phyloP scores from a whole-genome alignment of 92 coral and sea anemone species.

The Phymanthus crucifer region DNA sequence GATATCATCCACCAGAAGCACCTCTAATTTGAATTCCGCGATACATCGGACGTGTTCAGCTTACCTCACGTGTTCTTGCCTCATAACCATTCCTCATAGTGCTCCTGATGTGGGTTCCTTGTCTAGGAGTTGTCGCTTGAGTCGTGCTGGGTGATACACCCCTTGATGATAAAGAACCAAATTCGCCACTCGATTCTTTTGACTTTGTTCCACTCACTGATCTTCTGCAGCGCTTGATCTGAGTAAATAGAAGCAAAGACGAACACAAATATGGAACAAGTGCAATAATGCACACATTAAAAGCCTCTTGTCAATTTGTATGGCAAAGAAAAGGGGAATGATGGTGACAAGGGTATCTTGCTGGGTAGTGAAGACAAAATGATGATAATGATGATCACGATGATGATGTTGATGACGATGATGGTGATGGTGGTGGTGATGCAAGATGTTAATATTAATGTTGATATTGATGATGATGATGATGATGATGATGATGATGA shows the following conservation, averaged over 20 bases:
- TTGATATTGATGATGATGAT: background rate
- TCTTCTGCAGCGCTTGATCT: conserved; percentile 30
- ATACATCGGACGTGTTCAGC: background rate
- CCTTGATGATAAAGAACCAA: conserved; percentile 8
- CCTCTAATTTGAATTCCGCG: background rate
- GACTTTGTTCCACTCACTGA: conserved; percentile 19
- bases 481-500: background rate
- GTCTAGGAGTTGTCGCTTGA: background rate
- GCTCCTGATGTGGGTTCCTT: background rate
- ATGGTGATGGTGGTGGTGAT: no score
- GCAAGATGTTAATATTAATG: background rate
- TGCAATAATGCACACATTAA: no score
- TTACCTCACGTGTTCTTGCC: background rate
- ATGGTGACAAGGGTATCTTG: no score
- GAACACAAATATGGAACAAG: no score
- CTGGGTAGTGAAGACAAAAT: no score
- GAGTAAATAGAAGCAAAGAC: background rate
- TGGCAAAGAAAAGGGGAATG: no score
- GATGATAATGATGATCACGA: no score
- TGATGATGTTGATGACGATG: no score
- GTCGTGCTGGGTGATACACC: conserved; percentile 23
- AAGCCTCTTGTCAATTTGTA: no score
- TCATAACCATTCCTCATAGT: background rate
- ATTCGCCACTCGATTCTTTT: conserved; percentile 2
- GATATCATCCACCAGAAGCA: background rate